Evolutionary conservation across 2,113 vertebrate genomes (phyloP), one percentile per base, ranked within the genome.

Genomic region (Anguilla japonica): DNA sequence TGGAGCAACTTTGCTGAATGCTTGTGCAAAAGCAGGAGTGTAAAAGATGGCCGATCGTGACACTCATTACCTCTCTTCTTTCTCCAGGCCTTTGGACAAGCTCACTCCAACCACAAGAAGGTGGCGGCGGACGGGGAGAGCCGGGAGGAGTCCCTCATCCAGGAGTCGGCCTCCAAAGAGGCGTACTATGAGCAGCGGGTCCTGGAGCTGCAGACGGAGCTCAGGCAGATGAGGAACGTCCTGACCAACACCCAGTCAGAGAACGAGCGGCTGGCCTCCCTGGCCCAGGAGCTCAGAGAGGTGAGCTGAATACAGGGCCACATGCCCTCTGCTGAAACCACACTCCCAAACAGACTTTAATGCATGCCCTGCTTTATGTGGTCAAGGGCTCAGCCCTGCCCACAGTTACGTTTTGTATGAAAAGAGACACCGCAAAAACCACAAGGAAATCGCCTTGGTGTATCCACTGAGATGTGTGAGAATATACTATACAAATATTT

Each of bases 121-220:
- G 98, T 99, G 86, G 98, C 98, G 3, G 98, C 97, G 2, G 98
- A 99, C 11, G 98, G 98, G 3, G 98, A 99, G 91, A 99, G 97
- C 94, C 96, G 98, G 71, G 98, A 99, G 87, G 98, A 99, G 92
- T 98, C 97, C 3, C 94, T 99, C 89, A 99, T 99, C 88, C 94
- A 98, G 92, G 98, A 99, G 92, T 99, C 98, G 0, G 98, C 98
- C 87, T 98, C 97, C 89, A 99, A 99, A 92, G 98, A 99, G 92
- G 98, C 98, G 53, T 96, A 96, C 86, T 99, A 99, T 29, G 97
- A 98, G 93, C 97, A 97, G 92, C 98, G 96, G 89, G 95, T 99
- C 86, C 96, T 99, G 63, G 98, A 99, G 89, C 89, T 99, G 88
- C 98, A 99, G 94, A 97, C 96, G 0, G 98, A 99, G 81, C 95